These are phyloP conservation scores for Elaphurus davidianus DNA, from an alignment of 2,113 vertebrate genomes.

Conservation along the genomic window DNA sequence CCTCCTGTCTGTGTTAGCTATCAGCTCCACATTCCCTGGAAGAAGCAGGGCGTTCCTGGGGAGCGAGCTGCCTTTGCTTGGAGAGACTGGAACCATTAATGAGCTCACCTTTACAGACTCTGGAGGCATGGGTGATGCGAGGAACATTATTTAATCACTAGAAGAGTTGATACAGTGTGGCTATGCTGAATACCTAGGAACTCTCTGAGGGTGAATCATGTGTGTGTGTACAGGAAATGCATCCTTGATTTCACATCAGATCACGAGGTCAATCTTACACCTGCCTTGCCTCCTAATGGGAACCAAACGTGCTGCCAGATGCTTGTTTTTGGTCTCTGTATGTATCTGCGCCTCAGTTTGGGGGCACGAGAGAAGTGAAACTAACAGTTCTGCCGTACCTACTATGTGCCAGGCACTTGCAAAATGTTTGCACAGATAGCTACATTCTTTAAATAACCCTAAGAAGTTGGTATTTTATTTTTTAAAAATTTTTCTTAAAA, in stretches of 20 bases:
- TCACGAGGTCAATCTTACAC: background rate
- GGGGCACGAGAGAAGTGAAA: background rate
- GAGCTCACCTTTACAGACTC: background rate
- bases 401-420: background rate
- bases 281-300: background rate
- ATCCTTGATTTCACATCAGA: slow-evolving; percentile 21
- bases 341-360: background rate
- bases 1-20: background rate
- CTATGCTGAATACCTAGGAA: background rate
- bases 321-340: background rate
- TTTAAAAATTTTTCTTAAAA: background rate
- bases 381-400: background rate
- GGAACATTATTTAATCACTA: background rate
- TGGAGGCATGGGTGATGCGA: background rate
- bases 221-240: slow-evolving; percentile 37
- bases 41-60: background rate
- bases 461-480: background rate
- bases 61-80: background rate
- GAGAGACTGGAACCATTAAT: background rate
- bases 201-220: background rate
- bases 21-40: background rate
- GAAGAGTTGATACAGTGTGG: background rate
- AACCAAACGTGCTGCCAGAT: background rate
- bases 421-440: background rate
- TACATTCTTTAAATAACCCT: background rate